Evolutionary conservation across 2,888 invertebrate genomes (phyloP).

Genomic region (Siphonodentalium dalli): DNA sequence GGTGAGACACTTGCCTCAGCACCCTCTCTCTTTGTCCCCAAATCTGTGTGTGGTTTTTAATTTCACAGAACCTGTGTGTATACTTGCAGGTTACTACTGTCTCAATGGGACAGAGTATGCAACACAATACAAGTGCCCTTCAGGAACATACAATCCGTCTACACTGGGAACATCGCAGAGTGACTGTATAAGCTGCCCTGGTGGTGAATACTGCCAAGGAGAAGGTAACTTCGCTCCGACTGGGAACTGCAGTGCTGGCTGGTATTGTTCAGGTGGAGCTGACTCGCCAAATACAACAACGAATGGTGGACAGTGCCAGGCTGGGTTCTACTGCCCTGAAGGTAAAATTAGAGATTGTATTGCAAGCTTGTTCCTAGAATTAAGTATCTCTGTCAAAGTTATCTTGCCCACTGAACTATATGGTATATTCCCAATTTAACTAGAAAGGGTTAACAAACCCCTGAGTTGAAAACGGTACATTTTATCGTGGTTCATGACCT

Average conservation of each 20-base stretch:
- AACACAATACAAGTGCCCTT: constrained; percentile 51
- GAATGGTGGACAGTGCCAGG: constrained; percentile 50
- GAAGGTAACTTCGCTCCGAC: constrained; percentile 51
- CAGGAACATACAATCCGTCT: constrained; percentile 55
- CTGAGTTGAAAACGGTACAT: no score
- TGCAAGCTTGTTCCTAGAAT: no score
- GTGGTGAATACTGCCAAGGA: constrained; percentile 57
- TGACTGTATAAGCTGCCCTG: constrained; percentile 54
- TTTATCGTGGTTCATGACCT: no score
- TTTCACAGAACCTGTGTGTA: background rate
- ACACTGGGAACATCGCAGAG: constrained; percentile 29
- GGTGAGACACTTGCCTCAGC: no score
- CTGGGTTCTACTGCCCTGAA: constrained; percentile 56
- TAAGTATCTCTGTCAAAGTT: no score
- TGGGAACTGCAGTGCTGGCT: constrained; percentile 52
- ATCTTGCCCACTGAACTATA: no score
- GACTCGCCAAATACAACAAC: constrained; percentile 47
- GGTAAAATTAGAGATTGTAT: constrained; percentile 31
- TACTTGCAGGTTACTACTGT: constrained; percentile 54
- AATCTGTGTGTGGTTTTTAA: no score
- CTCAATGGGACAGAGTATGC: constrained; percentile 49
- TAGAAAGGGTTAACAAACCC: no score
- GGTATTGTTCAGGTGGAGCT: constrained; percentile 54
- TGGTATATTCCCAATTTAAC: no score
- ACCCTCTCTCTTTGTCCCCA: no score